phyloP scores from a whole-genome alignment of 2,888 invertebrate species.

The Ormyrus rosae region DNA sequence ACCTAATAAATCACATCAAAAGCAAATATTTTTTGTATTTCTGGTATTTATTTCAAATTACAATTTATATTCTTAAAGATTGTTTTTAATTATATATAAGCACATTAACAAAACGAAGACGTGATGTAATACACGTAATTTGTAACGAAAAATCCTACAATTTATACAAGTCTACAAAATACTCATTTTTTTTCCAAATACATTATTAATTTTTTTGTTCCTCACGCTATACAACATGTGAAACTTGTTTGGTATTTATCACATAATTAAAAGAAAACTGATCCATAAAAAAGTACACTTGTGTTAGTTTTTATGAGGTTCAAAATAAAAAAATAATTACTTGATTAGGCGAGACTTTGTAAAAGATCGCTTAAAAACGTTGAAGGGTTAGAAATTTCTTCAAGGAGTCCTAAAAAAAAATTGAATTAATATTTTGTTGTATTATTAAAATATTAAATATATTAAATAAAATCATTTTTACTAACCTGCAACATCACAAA shows the following conservation, averaged over 20 bases:
- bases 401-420: slow-evolving; percentile 79
- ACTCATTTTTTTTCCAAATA: slow-evolving; percentile 40
- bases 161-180: slow-evolving; percentile 57
- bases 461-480: slow-evolving; percentile 48
- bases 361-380: slow-evolving; percentile 79
- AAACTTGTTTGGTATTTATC: slow-evolving; percentile 53
- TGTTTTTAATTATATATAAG: slow-evolving; percentile 47
- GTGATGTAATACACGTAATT: slow-evolving; percentile 48
- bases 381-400: slow-evolving; percentile 82
- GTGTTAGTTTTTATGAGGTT: slow-evolving; percentile 47
- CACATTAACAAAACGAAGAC: slow-evolving; percentile 47
- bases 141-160: slow-evolving; percentile 51
- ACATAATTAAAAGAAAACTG: slow-evolving; percentile 46
- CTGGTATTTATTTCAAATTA: slow-evolving; percentile 50
- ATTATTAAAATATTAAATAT: background rate
- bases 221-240: background rate
- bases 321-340: slow-evolving; percentile 53
- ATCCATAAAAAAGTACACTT: slow-evolving; percentile 48
- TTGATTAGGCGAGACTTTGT: slow-evolving; percentile 72
- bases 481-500: slow-evolving; percentile 93
- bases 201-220: slow-evolving; percentile 25
- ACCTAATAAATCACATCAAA: background rate
- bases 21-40: slow-evolving; percentile 37
- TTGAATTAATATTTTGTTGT: slow-evolving; percentile 21
- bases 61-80: slow-evolving; percentile 45